Conservation (phyloP, 2,888 invertebrate species). For the Protodeltote pygarga region DNA sequence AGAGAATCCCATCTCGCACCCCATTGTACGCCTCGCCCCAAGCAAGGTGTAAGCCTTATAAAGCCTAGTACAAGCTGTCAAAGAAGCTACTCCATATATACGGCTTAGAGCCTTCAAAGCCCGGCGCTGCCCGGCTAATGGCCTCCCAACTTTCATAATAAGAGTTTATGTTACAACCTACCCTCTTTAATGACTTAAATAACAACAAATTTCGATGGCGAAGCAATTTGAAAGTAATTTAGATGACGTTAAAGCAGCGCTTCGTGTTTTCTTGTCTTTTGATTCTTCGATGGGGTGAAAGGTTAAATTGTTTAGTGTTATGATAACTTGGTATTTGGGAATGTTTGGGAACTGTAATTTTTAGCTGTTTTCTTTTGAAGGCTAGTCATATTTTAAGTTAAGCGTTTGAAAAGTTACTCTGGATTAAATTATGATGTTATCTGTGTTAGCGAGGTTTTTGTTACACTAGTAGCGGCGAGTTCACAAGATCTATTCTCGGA, state of each 20-base stretch:
- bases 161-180: conserved; percentile 55
- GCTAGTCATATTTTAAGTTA: no score
- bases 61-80: conserved; percentile 41
- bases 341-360: no score
- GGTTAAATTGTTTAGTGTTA: no score
- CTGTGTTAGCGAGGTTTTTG: no score
- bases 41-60: conserved; percentile 33
- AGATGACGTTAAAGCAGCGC: conserved; percentile 35
- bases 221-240: conserved; percentile 53
- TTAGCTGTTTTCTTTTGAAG: no score
- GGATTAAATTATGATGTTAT: no score
- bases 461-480: no score
- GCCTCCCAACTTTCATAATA: conserved; percentile 58
- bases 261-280: conserved; percentile 38
- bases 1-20: conserved; percentile 27
- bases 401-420: no score
- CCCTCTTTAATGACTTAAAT: conserved; percentile 52
- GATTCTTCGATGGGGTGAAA: conserved; percentile 38
- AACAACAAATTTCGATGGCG: conserved; percentile 52
- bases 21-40: conserved; percentile 27
- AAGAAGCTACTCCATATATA: conserved; percentile 49
- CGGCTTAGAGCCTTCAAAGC: conserved; percentile 51
- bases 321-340: no score
- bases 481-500: no score
- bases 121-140: conserved; percentile 45